A percentile compares a stretch with the other conserved stretches of the same genome.
Evolutionary conservation across 2,888 invertebrate genomes (phyloP).

Genomic region (Anthophora plumipes): DNA sequence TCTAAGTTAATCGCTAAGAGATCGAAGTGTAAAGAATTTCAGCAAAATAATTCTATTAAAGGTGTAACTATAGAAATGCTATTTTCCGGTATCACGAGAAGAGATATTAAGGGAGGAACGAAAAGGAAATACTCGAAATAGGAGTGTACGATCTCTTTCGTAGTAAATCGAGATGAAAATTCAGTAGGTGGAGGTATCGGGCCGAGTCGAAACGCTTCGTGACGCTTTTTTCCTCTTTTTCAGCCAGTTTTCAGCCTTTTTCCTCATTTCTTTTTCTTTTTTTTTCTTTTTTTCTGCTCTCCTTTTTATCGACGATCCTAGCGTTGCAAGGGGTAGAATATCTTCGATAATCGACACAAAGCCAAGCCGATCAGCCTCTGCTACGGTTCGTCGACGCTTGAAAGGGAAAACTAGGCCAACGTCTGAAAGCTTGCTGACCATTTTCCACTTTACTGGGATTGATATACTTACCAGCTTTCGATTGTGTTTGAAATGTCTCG

Average conservation of each 20-base stretch:
- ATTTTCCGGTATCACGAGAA: not conserved
- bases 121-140: constrained; percentile 24
- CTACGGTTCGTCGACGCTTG: constrained; percentile 57
- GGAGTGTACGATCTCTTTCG: constrained; percentile 63
- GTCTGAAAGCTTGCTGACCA: constrained; percentile 23
- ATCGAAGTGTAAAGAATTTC: not conserved
- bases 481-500: constrained; percentile 14
- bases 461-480: constrained; percentile 35
- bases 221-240: constrained; percentile 30
- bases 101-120: constrained; percentile 39
- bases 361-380: constrained; percentile 58
- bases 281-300: not conserved
- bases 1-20: not conserved
- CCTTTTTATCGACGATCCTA: constrained; percentile 40
- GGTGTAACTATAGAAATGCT: not conserved
- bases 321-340: constrained; percentile 57
- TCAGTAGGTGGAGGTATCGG: constrained; percentile 43
- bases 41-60: not conserved
- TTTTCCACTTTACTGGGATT: constrained; percentile 42
- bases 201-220: constrained; percentile 56
- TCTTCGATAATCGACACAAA: constrained; percentile 73
- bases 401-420: constrained; percentile 68
- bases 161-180: constrained; percentile 72
- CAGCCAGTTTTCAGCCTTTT: not conserved
- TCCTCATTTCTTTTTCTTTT: not conserved